These are phyloP conservation scores for Apteryx owenii DNA, from an alignment of 2,113 vertebrate species.

Conservation along the genomic window DNA sequence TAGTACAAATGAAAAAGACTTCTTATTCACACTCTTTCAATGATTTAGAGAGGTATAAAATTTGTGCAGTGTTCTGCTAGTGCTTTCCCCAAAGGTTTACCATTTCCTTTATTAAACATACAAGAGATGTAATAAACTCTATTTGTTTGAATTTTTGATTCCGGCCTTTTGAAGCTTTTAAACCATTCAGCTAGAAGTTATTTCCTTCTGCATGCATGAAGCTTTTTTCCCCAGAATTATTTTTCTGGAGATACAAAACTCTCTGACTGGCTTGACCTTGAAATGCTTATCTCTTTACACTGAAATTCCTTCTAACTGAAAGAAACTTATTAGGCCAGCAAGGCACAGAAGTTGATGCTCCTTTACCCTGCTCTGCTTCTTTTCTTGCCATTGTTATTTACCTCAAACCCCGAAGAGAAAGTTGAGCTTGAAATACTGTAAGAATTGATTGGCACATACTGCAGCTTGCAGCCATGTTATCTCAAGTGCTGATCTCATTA, in stretches of 20 bases:
- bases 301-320: neutral
- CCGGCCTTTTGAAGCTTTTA: conserved; percentile 24
- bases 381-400: neutral
- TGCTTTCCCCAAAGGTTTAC: neutral
- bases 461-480: neutral
- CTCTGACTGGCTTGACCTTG: neutral
- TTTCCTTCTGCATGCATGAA: conserved; percentile 3
- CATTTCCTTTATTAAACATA: conserved; percentile 22
- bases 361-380: neutral
- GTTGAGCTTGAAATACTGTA: neutral
- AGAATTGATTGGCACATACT: neutral
- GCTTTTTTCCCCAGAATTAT: neutral
- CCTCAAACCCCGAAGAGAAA: neutral
- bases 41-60: neutral
- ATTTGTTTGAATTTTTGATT: conserved; percentile 40
- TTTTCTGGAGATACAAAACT: conserved; percentile 2
- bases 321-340: neutral
- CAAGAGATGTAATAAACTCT: neutral
- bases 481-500: neutral
- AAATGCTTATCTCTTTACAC: neutral
- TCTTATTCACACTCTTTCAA: neutral
- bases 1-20: neutral
- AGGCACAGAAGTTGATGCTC: neutral
- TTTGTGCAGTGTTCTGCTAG: neutral
- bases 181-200: conserved; percentile 20